phyloP scores from a whole-genome alignment of 2,113 vertebrate species.

The Cochlearius cochlearius region DNA sequence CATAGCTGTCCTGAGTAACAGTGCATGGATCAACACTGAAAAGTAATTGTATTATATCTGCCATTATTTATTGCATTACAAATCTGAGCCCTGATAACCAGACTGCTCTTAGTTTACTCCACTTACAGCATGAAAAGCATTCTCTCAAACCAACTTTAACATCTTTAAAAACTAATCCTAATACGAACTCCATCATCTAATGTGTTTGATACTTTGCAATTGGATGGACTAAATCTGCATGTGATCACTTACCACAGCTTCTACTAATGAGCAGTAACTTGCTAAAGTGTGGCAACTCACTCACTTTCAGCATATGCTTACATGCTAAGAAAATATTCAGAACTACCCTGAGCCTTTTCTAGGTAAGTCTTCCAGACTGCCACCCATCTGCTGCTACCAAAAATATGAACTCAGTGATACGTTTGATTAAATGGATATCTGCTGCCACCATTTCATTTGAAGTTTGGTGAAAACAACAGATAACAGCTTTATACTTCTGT shows the following conservation, averaged over 20 bases:
- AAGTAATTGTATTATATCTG: neutral
- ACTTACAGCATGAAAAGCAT: neutral
- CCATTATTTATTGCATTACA: neutral
- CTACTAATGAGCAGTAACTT: constrained; percentile 10
- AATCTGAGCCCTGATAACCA: neutral
- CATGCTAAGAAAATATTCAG: neutral
- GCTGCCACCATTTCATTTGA: constrained; percentile 4
- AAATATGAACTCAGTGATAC: constrained; percentile 23
- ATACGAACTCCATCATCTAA: neutral
- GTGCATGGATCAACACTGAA: neutral
- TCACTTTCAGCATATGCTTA: constrained; percentile 19
- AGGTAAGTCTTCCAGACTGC: constrained; percentile 45
- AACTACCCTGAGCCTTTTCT: neutral
- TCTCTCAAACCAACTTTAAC: neutral
- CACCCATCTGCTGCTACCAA: constrained; percentile 44
- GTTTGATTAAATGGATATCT: constrained; percentile 35
- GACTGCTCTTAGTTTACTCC: neutral
- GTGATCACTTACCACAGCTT: neutral
- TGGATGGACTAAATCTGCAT: neutral
- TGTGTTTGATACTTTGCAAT: neutral
- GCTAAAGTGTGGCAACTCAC: neutral
- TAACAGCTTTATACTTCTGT: constrained; percentile 22
- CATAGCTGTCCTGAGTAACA: neutral
- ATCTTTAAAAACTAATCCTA: neutral
- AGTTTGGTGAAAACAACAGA: constrained; percentile 21